These are phyloP conservation scores for Brachionus paranguensis DNA, from an alignment of 1,140 invertebrate species.

Conservation along the genomic window DNA sequence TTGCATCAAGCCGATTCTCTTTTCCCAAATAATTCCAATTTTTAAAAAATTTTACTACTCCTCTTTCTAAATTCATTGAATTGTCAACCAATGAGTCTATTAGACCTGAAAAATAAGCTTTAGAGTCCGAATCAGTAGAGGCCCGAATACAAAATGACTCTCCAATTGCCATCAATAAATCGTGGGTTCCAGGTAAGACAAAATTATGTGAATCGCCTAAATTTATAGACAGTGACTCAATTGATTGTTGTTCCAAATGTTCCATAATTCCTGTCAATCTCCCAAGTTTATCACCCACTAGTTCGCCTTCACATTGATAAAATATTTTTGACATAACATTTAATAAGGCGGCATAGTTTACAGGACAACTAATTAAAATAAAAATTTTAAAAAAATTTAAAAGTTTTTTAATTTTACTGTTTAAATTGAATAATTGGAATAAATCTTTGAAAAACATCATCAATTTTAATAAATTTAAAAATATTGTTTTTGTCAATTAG, in stretches of 20 bases:
- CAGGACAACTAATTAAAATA: neutral
- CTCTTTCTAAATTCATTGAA: constrained; percentile 2
- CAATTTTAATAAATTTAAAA: neutral
- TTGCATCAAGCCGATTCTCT: neutral
- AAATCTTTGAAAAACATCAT: neutral
- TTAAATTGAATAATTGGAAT: neutral
- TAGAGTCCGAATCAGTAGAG: neutral
- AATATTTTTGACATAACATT: neutral
- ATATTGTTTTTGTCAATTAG: neutral
- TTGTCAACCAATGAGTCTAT: neutral
- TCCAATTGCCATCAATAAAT: constrained; percentile 7
- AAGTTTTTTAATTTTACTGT: neutral
- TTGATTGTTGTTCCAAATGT: neutral
- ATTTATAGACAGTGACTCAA: neutral
- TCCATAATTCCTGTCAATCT: neutral
- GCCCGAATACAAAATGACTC: neutral
- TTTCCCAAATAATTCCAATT: neutral
- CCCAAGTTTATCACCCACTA: neutral
- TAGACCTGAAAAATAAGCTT: neutral
- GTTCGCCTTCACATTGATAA: neutral
- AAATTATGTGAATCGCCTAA: neutral
- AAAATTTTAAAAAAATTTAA: neutral
- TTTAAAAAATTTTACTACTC: neutral
- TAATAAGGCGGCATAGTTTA: neutral
- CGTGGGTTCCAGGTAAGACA: neutral